Evolutionary conservation across 1,140 invertebrate genomes (phyloP).

Genomic region (Ruditapes philippinarum): DNA sequence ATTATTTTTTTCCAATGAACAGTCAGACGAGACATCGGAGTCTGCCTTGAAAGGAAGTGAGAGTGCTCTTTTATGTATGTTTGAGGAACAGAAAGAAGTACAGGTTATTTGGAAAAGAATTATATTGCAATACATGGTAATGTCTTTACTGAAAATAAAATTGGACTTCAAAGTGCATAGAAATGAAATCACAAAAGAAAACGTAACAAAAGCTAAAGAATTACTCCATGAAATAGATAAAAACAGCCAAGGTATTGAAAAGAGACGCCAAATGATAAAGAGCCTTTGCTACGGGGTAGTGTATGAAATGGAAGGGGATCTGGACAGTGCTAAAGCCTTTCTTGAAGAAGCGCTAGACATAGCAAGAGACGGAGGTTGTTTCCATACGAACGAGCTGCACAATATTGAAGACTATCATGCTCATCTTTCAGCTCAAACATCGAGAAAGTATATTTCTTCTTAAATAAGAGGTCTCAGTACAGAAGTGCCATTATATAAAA

Average conservation of each 20-base stretch:
- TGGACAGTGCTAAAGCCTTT: neutral
- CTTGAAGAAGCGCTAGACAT: neutral
- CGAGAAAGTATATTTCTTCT: too few relatives aligned
- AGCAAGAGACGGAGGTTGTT: neutral
- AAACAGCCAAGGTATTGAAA: neutral
- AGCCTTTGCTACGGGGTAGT: neutral
- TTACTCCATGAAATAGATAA: neutral
- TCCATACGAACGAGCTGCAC: neutral
- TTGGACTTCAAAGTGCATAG: neutral
- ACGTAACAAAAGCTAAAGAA: neutral
- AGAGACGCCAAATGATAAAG: neutral
- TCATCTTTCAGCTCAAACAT: neutral
- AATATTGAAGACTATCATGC: neutral
- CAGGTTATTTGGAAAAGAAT: constrained; percentile 2
- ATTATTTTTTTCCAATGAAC: neutral
- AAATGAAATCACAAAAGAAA: neutral
- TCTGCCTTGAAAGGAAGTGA: neutral
- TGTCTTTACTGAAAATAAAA: neutral
- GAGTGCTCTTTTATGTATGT: neutral
- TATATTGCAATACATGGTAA: neutral
- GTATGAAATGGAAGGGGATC: neutral
- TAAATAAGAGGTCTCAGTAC: too few relatives aligned
- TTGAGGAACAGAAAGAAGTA: neutral
- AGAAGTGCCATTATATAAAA: too few relatives aligned
- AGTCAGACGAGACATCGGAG: neutral